phyloP scores from a whole-genome alignment of 2,113 vertebrate genomes.

The Aplodontia rufa region DNA sequence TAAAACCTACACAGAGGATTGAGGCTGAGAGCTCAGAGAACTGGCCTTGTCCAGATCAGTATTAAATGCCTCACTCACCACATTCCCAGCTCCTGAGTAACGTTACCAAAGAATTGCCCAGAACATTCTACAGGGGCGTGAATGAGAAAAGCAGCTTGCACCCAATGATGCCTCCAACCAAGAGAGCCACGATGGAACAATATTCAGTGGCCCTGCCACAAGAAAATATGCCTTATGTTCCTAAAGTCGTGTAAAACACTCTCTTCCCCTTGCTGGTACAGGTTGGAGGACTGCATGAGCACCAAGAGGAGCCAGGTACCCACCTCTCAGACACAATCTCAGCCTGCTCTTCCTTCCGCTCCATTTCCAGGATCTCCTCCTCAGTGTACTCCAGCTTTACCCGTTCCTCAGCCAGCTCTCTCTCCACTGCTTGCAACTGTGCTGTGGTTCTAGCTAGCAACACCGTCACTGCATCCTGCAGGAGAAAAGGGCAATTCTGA shows the following conservation, averaged over 20 bases:
- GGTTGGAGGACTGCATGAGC: too few relatives aligned
- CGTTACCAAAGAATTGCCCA: fast-evolving
- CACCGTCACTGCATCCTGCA: constrained; percentile 89
- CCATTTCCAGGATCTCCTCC: constrained; percentile 88
- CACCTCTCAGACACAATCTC: constrained; percentile 93
- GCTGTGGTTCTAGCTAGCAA: constrained; percentile 88
- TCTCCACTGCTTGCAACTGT: constrained; percentile 90
- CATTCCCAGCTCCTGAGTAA: not conserved
- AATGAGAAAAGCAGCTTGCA: not conserved
- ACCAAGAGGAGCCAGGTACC: not conserved
- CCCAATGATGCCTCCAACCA: not conserved
- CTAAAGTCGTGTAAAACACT: fast-evolving
- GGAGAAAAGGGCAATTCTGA: not conserved
- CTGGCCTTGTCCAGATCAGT: not conserved
- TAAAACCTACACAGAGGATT: not conserved
- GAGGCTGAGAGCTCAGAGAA: not conserved
- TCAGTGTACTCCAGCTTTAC: constrained; percentile 89
- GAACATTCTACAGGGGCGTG: too few relatives aligned
- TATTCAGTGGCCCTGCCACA: too few relatives aligned
- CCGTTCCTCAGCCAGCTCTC: constrained; percentile 87
- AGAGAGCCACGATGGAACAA: too few relatives aligned
- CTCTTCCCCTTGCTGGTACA: not conserved
- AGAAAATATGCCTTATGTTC: fast-evolving
- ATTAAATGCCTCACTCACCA: not conserved
- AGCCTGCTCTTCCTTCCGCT: constrained; percentile 90